Evolutionary conservation across 2,888 invertebrate genomes (phyloP).

Genomic region (Sphecodes monilicornis): DNA sequence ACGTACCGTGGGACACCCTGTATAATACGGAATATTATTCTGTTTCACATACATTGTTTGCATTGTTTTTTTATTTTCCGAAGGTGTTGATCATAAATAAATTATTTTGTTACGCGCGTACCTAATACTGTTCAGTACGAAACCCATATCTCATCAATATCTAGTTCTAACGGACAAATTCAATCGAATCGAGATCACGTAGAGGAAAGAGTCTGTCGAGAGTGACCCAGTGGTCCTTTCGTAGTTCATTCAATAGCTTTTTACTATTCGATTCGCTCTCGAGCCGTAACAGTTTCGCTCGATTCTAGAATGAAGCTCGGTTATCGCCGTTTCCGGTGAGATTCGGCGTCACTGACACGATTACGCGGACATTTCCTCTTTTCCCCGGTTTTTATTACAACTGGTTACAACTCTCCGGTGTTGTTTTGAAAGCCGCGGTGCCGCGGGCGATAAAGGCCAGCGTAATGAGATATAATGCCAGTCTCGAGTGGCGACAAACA

Average conservation of each 20-base stretch:
- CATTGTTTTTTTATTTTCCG: no score
- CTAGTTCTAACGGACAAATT: no score
- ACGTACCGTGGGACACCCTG: no score
- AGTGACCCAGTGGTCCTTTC: no score
- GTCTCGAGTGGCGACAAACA: conserved; percentile 58
- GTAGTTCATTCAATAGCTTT: no score
- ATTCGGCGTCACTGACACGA: neutral
- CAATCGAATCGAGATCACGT: neutral
- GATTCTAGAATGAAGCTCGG: neutral
- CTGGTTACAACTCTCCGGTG: conserved; percentile 18
- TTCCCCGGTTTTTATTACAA: conserved; percentile 36
- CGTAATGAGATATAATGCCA: conserved; percentile 62
- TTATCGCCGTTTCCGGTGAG: conserved; percentile 23
- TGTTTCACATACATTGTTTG: no score
- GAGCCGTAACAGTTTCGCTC: neutral
- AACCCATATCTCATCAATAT: no score
- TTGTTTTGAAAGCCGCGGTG: conserved; percentile 59
- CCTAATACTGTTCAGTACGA: no score
- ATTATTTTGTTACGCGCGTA: no score
- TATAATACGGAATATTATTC: no score
- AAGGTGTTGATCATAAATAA: no score
- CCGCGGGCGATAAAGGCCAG: conserved; percentile 58
- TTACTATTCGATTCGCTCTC: no score
- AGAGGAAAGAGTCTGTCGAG: neutral
- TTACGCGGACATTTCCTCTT: conserved; percentile 7